Evolutionary conservation across 2,888 invertebrate species (phyloP), one percentile per base, ranked within the genome.

Genomic region (Drosophila tanythrix): DNA sequence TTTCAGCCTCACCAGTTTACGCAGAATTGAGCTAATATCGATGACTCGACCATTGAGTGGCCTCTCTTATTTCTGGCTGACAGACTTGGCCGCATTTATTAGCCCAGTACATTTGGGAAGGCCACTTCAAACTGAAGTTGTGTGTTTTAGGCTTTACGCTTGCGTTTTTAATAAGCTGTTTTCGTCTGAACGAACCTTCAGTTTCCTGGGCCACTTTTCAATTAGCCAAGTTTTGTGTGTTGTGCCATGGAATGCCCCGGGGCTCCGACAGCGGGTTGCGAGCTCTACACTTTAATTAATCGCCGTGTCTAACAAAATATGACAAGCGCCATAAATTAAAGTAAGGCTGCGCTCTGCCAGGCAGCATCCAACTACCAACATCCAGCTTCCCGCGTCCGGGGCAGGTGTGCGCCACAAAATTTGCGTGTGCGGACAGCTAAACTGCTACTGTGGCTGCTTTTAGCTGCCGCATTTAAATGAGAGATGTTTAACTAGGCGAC

Each of bases 21-120:
- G 85, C 89, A 74, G 88, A 88, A 88, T 88, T 89, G 89, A 84
- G 90, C 88, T 89, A 88, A 88, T 88, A 88, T 90, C 89, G 88
- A 87, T 90, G 87, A 90, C 87, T 87, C 74, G 81, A 61, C 70
- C 89, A 81, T 88, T 86, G 87, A 86, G 87, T 90, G 87, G 86
- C 88, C 81, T 53, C 63, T 62, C 80, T 53, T 53, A 29, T 59
- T 25, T 48, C 61, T 40, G 51, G 33, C 69, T 69, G 59, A 48
- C 52, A 40, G 67, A 68, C 69, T 63, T 66, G 62, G 63, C 58
- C 53, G 67, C 82, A 83, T 90, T 89, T 84, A 88, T 88, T 90
- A 90, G 88, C 88, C 83, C 58, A 62, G 58, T 87, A 72, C 84
- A 81, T 69, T 74, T 36, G 67, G 63, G 50, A 62, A 70, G 77